Percentiles rank a stretch among this genome's conserved stretches.
These are phyloP conservation scores for Todus mexicanus DNA, from an alignment of 2,797 vertebrate genomes.

Conservation along the genomic window DNA sequence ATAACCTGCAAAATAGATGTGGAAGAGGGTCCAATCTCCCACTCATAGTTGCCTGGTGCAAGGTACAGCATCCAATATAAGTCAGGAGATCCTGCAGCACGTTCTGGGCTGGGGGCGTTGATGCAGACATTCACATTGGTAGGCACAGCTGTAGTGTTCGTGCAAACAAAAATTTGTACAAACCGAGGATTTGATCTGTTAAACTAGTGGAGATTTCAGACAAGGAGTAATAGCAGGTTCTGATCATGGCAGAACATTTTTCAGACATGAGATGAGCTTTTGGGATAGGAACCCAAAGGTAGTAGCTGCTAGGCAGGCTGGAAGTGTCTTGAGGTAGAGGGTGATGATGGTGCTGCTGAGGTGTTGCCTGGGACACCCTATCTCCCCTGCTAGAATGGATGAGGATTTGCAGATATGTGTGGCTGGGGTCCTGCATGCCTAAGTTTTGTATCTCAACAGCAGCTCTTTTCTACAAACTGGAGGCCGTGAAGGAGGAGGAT, in stretches of 20 bases:
- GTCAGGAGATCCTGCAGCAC: background rate
- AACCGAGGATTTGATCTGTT: background rate
- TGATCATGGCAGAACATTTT: background rate
- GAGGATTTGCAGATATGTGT: background rate
- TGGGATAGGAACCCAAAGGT: background rate
- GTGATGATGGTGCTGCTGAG: background rate
- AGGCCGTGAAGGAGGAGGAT: background rate
- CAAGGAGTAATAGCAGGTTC: background rate
- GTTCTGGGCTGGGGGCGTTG: background rate
- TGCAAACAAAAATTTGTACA: background rate
- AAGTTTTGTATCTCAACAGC: background rate
- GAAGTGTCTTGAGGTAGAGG: background rate
- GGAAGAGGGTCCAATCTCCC: background rate
- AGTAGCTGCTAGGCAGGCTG: background rate
- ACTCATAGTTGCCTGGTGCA: background rate
- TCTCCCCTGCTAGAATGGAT: background rate
- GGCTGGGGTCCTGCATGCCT: background rate
- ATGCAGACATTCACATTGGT: background rate
- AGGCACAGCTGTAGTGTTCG: background rate
- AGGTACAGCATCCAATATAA: background rate
- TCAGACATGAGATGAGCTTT: background rate
- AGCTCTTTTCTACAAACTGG: background rate
- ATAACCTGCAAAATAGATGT: background rate
- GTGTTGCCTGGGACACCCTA: background rate
- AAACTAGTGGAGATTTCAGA: background rate